Percentiles rank a stretch among this genome's conserved stretches.
Conservation (phyloP, 2,113 vertebrate species). For the Zosterops hypoxanthus region DNA sequence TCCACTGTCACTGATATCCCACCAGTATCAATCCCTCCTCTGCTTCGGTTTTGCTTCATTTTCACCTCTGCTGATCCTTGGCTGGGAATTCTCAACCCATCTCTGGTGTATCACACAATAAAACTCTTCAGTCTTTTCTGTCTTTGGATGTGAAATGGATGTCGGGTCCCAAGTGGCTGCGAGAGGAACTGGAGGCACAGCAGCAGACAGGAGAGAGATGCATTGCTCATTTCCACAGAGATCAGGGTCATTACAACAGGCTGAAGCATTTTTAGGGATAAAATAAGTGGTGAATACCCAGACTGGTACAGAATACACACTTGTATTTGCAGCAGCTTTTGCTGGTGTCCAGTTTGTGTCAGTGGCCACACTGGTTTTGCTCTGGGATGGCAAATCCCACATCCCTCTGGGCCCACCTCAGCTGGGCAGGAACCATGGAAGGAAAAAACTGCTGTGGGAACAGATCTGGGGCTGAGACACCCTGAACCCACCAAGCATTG, state of each 20-base stretch:
- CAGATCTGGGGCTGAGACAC: background rate
- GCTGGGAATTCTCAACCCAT: background rate
- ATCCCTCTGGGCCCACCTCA: background rate
- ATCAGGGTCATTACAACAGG: fast-evolving
- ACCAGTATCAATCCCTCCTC: background rate
- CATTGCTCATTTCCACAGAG: background rate
- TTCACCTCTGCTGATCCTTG: background rate
- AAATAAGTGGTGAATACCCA: fast-evolving
- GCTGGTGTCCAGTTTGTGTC: too few species aligned
- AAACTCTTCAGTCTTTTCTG: background rate
- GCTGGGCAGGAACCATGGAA: background rate
- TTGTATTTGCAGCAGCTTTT: fast-evolving
- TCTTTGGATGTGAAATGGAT: background rate
- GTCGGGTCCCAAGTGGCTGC: background rate
- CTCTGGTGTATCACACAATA: background rate
- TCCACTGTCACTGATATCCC: background rate
- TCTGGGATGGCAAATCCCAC: background rate
- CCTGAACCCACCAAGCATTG: fast-evolving
- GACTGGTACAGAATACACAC: fast-evolving
- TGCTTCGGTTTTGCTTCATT: conserved; percentile 29
- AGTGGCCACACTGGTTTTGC: background rate
- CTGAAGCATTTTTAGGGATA: background rate
- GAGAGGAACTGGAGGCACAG: background rate
- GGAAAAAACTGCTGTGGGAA: background rate
- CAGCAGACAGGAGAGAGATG: background rate